These are phyloP conservation scores for Poecile montanus DNA, from an alignment of 2,797 vertebrate genomes.

Conservation along the genomic window DNA sequence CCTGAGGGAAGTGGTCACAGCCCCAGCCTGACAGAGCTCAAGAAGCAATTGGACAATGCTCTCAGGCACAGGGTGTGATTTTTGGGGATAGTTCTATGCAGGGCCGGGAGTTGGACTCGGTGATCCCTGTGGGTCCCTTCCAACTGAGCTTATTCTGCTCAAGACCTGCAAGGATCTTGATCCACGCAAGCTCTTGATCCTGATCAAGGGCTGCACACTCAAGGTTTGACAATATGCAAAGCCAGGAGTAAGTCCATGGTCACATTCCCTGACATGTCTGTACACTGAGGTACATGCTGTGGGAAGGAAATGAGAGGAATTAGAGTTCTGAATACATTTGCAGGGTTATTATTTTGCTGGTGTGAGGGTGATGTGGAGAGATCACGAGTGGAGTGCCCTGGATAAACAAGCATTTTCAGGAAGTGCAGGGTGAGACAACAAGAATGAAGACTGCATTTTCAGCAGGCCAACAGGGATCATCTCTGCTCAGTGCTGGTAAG, in stretches of 20 bases:
- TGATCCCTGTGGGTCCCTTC: not conserved
- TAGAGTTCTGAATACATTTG: not conserved
- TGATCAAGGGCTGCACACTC: not conserved
- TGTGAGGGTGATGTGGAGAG: not conserved
- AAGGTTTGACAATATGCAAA: not conserved
- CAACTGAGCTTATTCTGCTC: not conserved
- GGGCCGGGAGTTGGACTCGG: fast-evolving
- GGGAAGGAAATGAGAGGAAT: not conserved
- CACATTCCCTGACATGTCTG: not conserved
- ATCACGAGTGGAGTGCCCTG: not conserved
- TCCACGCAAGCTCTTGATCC: no score
- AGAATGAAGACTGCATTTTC: not conserved
- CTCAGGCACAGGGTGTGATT: not conserved
- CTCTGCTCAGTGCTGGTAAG: not conserved
- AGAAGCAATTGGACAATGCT: not conserved
- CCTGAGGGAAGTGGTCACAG: no score
- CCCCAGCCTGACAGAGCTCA: not conserved
- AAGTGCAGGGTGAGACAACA: not conserved
- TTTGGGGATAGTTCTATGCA: not conserved
- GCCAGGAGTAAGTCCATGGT: fast-evolving
- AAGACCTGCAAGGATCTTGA: not conserved
- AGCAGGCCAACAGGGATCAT: not conserved
- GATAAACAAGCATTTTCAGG: not conserved
- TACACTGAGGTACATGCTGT: not conserved
- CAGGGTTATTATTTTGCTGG: not conserved